Base-by-base conservation (phyloP, 2,113 vertebrate species). In the Anguilla rostrata region DNA sequence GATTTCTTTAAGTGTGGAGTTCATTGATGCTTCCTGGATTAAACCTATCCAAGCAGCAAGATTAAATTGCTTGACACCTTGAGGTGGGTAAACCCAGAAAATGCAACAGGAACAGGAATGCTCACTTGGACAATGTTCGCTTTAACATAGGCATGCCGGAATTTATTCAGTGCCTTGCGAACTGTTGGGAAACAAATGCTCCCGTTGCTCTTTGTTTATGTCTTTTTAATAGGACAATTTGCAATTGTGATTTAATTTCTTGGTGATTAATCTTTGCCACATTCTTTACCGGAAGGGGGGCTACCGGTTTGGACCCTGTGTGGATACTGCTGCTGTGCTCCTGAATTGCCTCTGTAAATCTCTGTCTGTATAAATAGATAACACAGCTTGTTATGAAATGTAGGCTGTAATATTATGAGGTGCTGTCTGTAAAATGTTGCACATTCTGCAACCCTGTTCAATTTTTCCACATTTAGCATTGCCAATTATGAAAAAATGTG, bases 1-100 rank as follows among this genome's bases (percentile, higher is more conserved):
- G 85, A 80, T 81, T 86, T 16, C 78, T 66, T 49, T 60, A 81
- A 80, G 85, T 60, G 85, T 63, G 0, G 53, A 63, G 41, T 60
- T 63, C 56, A 78, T 39, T 29, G 53, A 53, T 66, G 78, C 85
- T 34, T 56, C 16, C 75, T 34, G 39, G 22, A 81, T 39, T 26
- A 53, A 78, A 78, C 39, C 71, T 56, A 46, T 43, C 83, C 60
- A 53, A 75, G 63, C 83, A 78, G 40, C 39, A 49, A 40, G 71
- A 85, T 29, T 49, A 56, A 43, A 53, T 56, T 66, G 41, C 15
- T 53, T 41, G 18, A 39, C 84, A 75, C 22, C 20, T 18, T 34
- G 66, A 81, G 16, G 56, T 53, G 43, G 34, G 71, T 39, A 39
- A n/a, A 26, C 83, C n/a, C n/a, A 20, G 46, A 56, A 85, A 63